These are phyloP conservation scores for Calypte anna DNA, from an alignment of 2,113 vertebrate species.

Conservation along the genomic window DNA sequence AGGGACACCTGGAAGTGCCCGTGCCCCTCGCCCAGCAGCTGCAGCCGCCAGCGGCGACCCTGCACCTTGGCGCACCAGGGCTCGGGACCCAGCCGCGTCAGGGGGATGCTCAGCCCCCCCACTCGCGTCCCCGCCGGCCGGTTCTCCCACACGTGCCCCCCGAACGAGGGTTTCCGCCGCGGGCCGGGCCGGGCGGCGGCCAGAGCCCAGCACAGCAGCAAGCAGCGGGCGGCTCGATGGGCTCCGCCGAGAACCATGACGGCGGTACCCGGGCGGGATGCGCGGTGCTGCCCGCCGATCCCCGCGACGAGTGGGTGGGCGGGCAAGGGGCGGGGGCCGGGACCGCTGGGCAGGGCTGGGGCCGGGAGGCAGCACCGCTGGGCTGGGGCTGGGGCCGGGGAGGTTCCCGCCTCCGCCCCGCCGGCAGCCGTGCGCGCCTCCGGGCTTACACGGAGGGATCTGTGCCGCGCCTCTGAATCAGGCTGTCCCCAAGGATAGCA, in stretches of 20 bases:
- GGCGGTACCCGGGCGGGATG: not conserved
- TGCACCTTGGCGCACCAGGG: constrained; percentile 75
- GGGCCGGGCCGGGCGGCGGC: constrained; percentile 60
- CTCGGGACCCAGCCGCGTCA: constrained; percentile 79
- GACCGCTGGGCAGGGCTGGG: not conserved
- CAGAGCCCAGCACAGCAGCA: constrained; percentile 28
- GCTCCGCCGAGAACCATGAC: not conserved
- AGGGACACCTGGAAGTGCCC: constrained; percentile 81
- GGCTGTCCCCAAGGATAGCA: rapidly evolving
- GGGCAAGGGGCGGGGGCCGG: not conserved
- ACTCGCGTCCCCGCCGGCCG: constrained; percentile 84
- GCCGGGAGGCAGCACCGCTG: not conserved
- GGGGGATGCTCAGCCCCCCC: constrained; percentile 83
- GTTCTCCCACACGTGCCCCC: constrained; percentile 87
- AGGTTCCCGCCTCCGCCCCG: not conserved
- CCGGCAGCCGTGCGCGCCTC: not conserved
- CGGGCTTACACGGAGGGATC: rapidly evolving
- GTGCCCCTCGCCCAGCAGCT: constrained; percentile 82
- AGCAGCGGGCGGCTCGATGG: not conserved
- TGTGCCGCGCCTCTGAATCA: rapidly evolving
- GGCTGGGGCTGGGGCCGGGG: rapidly evolving
- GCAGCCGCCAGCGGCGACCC: constrained; percentile 73
- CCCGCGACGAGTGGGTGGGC: not conserved
- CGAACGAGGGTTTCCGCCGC: constrained; percentile 80
- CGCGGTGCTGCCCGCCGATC: not conserved